phyloP scores from a whole-genome alignment of 1,140 invertebrate species.

The Anadara kagoshimensis region DNA sequence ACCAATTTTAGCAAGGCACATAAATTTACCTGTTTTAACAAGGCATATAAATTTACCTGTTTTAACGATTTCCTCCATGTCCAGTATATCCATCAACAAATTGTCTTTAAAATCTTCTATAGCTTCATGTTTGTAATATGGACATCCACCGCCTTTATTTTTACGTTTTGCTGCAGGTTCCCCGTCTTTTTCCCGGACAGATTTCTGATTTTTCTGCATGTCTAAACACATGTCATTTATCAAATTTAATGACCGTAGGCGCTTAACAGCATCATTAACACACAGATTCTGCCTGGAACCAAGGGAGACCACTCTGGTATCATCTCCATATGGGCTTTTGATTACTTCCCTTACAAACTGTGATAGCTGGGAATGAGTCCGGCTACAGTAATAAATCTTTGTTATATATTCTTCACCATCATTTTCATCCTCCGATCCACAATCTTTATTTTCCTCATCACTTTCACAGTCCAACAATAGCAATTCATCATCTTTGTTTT shows the following conservation, averaged over 20 bases:
- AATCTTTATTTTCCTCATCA: constrained; percentile 72
- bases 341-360: constrained; percentile 95
- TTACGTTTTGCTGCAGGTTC: constrained; percentile 38
- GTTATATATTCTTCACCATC: constrained; percentile 75
- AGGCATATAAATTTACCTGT: constrained; percentile 76
- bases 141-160: constrained; percentile 75
- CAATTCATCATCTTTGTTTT: constrained; percentile 68
- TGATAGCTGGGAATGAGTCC: constrained; percentile 96
- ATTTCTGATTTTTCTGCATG: constrained; percentile 83
- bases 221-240: constrained; percentile 97
- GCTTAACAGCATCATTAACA: constrained; percentile 88
- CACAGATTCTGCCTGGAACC: constrained; percentile 95
- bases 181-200: constrained; percentile 19
- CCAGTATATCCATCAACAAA: constrained; percentile 80
- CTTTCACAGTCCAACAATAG: constrained; percentile 75
- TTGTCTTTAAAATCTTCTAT: constrained; percentile 78
- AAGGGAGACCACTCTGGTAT: constrained; percentile 86
- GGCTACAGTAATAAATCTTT: constrained; percentile 93
- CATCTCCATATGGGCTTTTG: constrained; percentile 84
- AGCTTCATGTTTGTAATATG: constrained; percentile 80
- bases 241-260: constrained; percentile 84
- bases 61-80: constrained; percentile 90
- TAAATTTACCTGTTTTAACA: too few relatives aligned
- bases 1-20: too few relatives aligned
- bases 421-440: constrained; percentile 60